Evolutionary conservation across 2,888 invertebrate species (phyloP).

Genomic region (Adela reaumurella): DNA sequence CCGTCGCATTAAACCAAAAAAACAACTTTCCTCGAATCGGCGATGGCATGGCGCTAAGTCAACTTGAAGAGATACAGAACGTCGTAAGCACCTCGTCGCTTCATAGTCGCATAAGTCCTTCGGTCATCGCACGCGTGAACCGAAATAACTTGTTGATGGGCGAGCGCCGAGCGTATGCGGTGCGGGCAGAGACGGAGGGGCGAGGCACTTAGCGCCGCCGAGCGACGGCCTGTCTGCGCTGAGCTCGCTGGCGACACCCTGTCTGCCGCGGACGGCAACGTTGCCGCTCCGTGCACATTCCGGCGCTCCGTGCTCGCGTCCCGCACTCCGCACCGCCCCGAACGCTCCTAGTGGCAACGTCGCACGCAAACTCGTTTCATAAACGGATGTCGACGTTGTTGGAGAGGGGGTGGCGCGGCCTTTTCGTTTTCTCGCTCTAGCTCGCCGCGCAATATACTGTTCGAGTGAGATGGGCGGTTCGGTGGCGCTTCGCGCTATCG

Average conservation of each 20-base stretch:
- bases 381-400: slow-evolving; percentile 66
- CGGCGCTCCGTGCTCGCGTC: slow-evolving; percentile 46
- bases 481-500: slow-evolving; percentile 57
- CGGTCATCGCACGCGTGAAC: slow-evolving; percentile 27
- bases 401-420: slow-evolving; percentile 32
- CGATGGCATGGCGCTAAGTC: slow-evolving; percentile 54
- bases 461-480: slow-evolving; percentile 27
- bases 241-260: slow-evolving; percentile 87
- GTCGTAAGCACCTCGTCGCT: slow-evolving; percentile 24
- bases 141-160: slow-evolving; percentile 57
- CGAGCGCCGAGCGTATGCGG: slow-evolving; percentile 17
- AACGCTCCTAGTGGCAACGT: slow-evolving; percentile 54
- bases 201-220: slow-evolving; percentile 47
- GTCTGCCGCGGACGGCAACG: slow-evolving; percentile 81
- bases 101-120: slow-evolving; percentile 30
- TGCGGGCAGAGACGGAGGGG: slow-evolving; percentile 37
- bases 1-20: slow-evolving; percentile 38
- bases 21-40: slow-evolving; percentile 53
- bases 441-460: slow-evolving; percentile 12
- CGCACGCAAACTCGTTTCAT: slow-evolving; percentile 66
- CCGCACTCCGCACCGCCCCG: slow-evolving; percentile 25
- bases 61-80: slow-evolving; percentile 19
- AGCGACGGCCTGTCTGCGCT: slow-evolving; percentile 79
- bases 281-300: slow-evolving; percentile 60
- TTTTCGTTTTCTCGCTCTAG: slow-evolving; percentile 22